These are phyloP conservation scores for Ichneumoninae sp. DNA, from an alignment of 2,888 invertebrate genomes.

Conservation along the genomic window DNA sequence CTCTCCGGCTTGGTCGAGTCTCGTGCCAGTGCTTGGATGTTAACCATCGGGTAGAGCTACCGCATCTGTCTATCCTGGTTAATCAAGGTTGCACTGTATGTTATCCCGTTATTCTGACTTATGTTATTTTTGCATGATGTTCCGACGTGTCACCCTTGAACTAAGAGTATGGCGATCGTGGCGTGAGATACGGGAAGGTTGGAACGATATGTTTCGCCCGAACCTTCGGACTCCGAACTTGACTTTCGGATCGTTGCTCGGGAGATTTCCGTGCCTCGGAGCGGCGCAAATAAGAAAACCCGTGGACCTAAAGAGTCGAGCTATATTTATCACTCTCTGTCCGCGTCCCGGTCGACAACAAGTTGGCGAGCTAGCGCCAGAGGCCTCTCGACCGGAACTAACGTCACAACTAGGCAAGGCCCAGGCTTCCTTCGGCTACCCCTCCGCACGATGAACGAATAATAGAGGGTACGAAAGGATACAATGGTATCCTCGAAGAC, in stretches of 20 bases:
- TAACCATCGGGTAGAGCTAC: too few relatives aligned
- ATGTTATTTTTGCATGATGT: neutral
- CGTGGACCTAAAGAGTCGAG: slow-evolving; percentile 14
- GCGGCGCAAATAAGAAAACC: slow-evolving; percentile 50
- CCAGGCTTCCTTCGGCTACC: neutral
- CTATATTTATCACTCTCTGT: slow-evolving; percentile 55
- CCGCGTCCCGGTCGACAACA: slow-evolving; percentile 12
- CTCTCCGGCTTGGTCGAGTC: too few relatives aligned
- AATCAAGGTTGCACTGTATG: too few relatives aligned
- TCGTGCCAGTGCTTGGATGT: too few relatives aligned
- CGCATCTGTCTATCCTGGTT: too few relatives aligned
- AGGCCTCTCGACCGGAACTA: slow-evolving; percentile 55
- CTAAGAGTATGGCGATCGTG: neutral
- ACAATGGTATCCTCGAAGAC: neutral
- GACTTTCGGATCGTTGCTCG: neutral
- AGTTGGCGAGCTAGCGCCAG: slow-evolving; percentile 20
- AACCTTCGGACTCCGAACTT: neutral
- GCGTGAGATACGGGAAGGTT: slow-evolving; percentile 5
- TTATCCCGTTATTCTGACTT: neutral
- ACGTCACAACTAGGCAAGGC: slow-evolving; percentile 28
- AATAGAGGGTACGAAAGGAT: slow-evolving; percentile 47
- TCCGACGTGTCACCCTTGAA: neutral
- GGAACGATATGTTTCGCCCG: neutral
- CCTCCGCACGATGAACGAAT: slow-evolving; percentile 22
- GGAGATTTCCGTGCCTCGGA: neutral